A percentile compares a stretch with the other conserved stretches of the same genome.
Evolutionary conservation across 2,113 vertebrate species (phyloP).

Genomic region (Crotalus tigris): DNA sequence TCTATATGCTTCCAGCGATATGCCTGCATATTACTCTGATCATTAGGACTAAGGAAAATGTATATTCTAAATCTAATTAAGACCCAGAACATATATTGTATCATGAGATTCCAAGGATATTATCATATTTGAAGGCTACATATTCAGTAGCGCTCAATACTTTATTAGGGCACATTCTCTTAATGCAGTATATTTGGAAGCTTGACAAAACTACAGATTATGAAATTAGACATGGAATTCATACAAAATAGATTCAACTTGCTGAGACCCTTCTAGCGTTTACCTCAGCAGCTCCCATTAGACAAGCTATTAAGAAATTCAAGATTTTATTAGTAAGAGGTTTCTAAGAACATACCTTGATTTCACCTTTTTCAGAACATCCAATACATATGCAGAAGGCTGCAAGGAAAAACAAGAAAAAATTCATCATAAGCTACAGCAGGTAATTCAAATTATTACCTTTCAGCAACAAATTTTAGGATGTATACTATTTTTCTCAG

Average conservation of each 20-base stretch:
- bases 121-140: background rate
- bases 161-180: background rate
- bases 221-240: background rate
- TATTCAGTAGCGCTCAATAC: background rate
- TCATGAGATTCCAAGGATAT: background rate
- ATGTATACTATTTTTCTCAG: background rate
- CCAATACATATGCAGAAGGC: conserved; percentile 85
- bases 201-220: background rate
- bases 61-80: background rate
- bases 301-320: background rate
- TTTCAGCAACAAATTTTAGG: background rate
- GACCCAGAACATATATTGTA: background rate
- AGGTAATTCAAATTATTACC: background rate
- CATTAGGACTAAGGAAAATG: background rate
- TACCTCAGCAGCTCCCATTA: background rate
- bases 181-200: background rate
- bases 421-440: background rate
- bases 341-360: conserved; percentile 80
- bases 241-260: background rate
- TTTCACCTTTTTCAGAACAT: conserved; percentile 89
- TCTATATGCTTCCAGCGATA: background rate
- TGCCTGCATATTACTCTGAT: background rate
- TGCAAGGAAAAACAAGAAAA: conserved; percentile 55
- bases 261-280: too few species aligned
- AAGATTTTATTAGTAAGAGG: background rate